These are phyloP conservation scores for Acanthurus lineatus DNA, from an alignment of 2,797 vertebrate genomes.

Conservation along the genomic window DNA sequence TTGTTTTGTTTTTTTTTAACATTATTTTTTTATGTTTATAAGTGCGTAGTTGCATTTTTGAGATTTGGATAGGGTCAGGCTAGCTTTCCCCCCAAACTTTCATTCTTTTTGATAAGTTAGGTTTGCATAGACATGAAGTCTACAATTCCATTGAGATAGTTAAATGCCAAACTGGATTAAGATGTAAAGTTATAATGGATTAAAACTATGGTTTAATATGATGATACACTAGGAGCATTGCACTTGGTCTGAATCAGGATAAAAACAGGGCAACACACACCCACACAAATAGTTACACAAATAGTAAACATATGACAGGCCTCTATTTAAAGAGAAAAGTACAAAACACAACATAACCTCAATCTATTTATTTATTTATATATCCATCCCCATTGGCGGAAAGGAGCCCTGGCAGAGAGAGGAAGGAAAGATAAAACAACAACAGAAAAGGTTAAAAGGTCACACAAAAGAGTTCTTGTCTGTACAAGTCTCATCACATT, in stretches of 20 bases:
- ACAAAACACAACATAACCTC: neutral
- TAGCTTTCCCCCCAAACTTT: too few species aligned
- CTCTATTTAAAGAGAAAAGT: conserved; percentile 24
- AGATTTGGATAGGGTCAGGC: too few species aligned
- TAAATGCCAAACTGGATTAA: neutral
- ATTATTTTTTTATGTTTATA: too few species aligned
- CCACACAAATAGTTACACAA: neutral
- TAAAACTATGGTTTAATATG: neutral
- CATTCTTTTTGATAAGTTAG: too few species aligned
- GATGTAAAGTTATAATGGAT: neutral
- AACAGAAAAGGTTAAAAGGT: conserved; percentile 18
- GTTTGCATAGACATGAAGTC: too few species aligned
- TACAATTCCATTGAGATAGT: too few species aligned
- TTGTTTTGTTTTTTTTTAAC: too few species aligned
- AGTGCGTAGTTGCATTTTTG: too few species aligned
- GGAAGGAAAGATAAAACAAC: conserved; percentile 3
- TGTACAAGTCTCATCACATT: conserved; percentile 3
- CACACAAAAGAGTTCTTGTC: neutral
- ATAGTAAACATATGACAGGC: neutral
- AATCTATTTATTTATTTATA: neutral
- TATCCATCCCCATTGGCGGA: neutral
- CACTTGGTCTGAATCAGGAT: neutral
- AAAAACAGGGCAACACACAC: neutral
- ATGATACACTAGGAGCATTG: neutral
- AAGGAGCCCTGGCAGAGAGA: neutral